phyloP scores from a whole-genome alignment of 2,888 invertebrate genomes.

The Eustalomyia histrio region DNA sequence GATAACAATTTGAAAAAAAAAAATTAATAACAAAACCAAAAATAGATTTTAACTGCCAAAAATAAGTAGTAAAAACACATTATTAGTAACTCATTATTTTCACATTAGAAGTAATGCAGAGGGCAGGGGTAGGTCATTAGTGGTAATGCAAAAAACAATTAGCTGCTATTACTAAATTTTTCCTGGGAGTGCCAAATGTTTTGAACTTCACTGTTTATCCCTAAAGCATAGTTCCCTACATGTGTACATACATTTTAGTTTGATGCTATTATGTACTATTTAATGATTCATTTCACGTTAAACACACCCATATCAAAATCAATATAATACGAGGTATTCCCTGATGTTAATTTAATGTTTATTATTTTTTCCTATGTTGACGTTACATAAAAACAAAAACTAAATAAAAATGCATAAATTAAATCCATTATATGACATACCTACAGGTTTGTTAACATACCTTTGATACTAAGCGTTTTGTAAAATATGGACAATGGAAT shows the following conservation, averaged over 20 bases:
- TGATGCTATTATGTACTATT: constrained; percentile 23
- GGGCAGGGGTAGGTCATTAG: too few relatives aligned
- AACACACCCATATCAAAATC: constrained; percentile 42
- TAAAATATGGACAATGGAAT: background rate
- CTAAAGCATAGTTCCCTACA: too few relatives aligned
- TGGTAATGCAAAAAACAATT: too few relatives aligned
- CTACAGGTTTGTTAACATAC: background rate
- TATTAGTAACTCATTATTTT: too few relatives aligned
- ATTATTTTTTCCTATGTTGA: constrained; percentile 16
- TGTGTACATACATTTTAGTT: background rate
- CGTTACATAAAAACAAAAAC: background rate
- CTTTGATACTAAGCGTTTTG: background rate
- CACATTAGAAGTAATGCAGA: too few relatives aligned
- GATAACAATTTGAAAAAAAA: too few relatives aligned
- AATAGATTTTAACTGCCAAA: too few relatives aligned
- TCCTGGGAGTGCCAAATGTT: too few relatives aligned
- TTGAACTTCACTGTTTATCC: too few relatives aligned
- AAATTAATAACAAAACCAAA: too few relatives aligned
- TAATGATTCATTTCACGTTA: constrained; percentile 45
- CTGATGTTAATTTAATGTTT: constrained; percentile 19
- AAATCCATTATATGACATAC: background rate
- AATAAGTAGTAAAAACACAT: too few relatives aligned
- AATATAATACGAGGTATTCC: constrained; percentile 12
- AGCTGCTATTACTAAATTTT: too few relatives aligned
- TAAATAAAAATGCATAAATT: constrained; percentile 1